A percentile compares a stretch with the other conserved stretches of the same genome.
Conservation (phyloP, 2,888 invertebrate genomes). For the Cyrtodaria siliqua region DNA sequence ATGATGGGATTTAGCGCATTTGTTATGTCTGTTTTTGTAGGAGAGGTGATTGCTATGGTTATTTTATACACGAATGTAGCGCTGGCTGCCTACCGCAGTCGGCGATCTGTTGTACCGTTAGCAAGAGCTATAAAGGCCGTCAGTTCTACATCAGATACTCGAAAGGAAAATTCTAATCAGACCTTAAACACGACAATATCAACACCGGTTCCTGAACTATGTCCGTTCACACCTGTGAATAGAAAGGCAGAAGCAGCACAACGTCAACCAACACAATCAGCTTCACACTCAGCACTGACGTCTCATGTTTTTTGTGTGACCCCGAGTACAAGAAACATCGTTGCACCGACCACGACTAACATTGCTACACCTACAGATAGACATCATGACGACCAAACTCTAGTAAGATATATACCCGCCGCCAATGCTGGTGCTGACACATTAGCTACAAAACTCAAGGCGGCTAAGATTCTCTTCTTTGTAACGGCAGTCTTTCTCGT, state of each 20-base stretch:
- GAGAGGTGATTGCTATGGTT: constrained; percentile 31
- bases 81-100: constrained; percentile 49
- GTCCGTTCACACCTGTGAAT: too few relatives aligned
- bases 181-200: constrained; percentile 1
- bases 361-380: too few relatives aligned
- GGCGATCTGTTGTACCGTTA: constrained; percentile 29
- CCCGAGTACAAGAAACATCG: neutral
- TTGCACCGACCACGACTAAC: too few relatives aligned
- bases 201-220: too few relatives aligned
- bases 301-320: too few relatives aligned
- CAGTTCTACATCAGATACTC: too few relatives aligned
- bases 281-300: too few relatives aligned
- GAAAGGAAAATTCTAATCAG: too few relatives aligned
- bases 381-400: too few relatives aligned
- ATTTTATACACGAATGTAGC: constrained; percentile 60
- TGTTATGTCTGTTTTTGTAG: constrained; percentile 41
- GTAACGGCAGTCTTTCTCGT: constrained; percentile 66
- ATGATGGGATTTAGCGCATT: constrained; percentile 33
- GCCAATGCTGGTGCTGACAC: neutral
- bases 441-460: constrained; percentile 36
- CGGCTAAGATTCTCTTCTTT: constrained; percentile 66
- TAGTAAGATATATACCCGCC: too few relatives aligned
- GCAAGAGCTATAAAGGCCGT: constrained; percentile 29
- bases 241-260: too few relatives aligned
- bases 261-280: too few relatives aligned